Percentiles rank a stretch among this genome's conserved stretches.
Evolutionary conservation across 2,888 invertebrate genomes (phyloP).

Genomic region (Mimumesa dahlbomi): DNA sequence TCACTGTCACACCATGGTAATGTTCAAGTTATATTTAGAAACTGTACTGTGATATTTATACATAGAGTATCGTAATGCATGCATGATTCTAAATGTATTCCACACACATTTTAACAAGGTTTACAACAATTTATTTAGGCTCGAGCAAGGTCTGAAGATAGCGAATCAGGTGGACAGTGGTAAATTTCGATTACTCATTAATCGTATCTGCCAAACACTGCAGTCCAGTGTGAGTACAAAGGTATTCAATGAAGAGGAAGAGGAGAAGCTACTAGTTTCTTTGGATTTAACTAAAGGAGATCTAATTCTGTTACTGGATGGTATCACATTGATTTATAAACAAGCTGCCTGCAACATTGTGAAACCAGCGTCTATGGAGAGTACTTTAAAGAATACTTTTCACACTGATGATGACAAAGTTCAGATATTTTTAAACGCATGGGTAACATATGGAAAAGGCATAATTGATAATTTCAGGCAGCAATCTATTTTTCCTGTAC

Average conservation of each 20-base stretch:
- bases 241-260: slow-evolving; percentile 71
- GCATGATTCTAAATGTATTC: background rate
- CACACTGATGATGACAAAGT: slow-evolving; percentile 72
- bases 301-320: slow-evolving; percentile 66
- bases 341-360: slow-evolving; percentile 71
- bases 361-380: slow-evolving; percentile 68
- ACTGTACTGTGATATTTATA: background rate
- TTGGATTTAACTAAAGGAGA: slow-evolving; percentile 68
- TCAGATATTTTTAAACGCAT: slow-evolving; percentile 70
- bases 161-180: slow-evolving; percentile 68
- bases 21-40: background rate
- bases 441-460: slow-evolving; percentile 71
- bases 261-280: slow-evolving; percentile 71
- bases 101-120: too few relatives aligned
- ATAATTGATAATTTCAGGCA: slow-evolving; percentile 70
- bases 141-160: slow-evolving; percentile 68
- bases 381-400: slow-evolving; percentile 66
- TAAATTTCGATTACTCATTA: slow-evolving; percentile 72
- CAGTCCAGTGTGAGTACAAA: slow-evolving; percentile 58
- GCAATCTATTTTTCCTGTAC: slow-evolving; percentile 72
- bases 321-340: slow-evolving; percentile 67
- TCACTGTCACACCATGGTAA: slow-evolving; percentile 43
- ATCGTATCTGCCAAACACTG: slow-evolving; percentile 71
- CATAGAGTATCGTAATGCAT: background rate
- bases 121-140: slow-evolving; percentile 54